These are phyloP conservation scores for Odobenus rosmarus DNA, from an alignment of 2,113 vertebrate genomes.

Conservation along the genomic window DNA sequence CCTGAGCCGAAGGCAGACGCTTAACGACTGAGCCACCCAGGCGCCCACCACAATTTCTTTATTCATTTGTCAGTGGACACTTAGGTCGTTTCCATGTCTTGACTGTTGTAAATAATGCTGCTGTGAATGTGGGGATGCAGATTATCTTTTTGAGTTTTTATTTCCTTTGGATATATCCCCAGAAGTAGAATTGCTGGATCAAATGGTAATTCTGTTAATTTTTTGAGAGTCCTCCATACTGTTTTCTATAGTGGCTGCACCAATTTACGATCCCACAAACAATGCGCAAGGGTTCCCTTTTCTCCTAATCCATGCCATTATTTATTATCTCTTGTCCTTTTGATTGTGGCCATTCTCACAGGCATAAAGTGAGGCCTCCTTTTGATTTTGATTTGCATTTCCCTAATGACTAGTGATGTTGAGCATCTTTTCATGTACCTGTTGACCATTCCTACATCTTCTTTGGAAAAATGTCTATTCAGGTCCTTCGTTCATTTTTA, in stretches of 20 bases:
- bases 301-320: background rate
- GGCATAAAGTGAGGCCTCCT: background rate
- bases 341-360: background rate
- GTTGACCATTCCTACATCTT: background rate
- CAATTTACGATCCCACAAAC: background rate
- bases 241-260: background rate
- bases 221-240: background rate
- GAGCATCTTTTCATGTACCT: background rate
- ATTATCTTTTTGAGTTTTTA: background rate
- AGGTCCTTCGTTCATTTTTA: background rate
- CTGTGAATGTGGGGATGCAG: background rate
- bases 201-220: background rate
- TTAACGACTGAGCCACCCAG: too few species aligned
- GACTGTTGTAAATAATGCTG: background rate
- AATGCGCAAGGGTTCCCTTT: background rate
- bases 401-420: background rate
- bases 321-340: background rate
- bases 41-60: background rate
- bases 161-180: background rate
- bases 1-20: too few species aligned
- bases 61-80: background rate
- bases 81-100: background rate
- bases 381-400: background rate
- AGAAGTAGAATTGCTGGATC: background rate
- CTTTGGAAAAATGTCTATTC: background rate